Evolutionary conservation across 2,888 invertebrate genomes (phyloP).

Genomic region (Macaria notata): DNA sequence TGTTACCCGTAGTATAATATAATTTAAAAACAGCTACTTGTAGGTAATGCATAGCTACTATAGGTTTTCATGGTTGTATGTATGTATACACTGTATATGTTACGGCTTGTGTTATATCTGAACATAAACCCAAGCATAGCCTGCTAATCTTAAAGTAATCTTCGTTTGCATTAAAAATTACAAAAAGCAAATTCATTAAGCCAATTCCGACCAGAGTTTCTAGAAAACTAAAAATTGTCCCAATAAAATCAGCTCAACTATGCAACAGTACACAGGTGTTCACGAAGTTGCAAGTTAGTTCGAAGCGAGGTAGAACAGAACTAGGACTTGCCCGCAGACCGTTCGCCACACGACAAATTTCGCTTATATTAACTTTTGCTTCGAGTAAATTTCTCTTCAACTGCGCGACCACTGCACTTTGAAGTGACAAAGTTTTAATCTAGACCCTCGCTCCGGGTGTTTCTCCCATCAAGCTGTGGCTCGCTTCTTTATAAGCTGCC

Average conservation of each 20-base stretch:
- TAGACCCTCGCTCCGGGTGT: conserved; percentile 51
- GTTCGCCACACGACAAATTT: conserved; percentile 72
- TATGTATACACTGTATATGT: no score
- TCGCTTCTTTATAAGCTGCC: conserved; percentile 15
- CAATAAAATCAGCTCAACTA: conserved; percentile 25
- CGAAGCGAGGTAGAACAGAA: conserved; percentile 47
- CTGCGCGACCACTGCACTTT: conserved; percentile 71
- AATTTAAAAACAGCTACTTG: no score
- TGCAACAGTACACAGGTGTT: conserved; percentile 54
- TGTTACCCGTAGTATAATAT: no score
- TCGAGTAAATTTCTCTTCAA: conserved; percentile 72
- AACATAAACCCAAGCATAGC: no score
- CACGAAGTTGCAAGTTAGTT: conserved; percentile 47
- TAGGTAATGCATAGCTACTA: no score
- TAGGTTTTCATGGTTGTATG: no score
- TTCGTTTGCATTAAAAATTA: no score
- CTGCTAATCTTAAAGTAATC: no score
- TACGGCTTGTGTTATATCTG: no score
- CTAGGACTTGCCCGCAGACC: conserved; percentile 63
- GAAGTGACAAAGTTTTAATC: conserved; percentile 77
- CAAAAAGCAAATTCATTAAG: no score
- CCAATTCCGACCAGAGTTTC: no score
- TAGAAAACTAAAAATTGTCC: no score
- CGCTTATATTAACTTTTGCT: conserved; percentile 79
- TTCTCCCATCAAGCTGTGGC: conserved; percentile 33